phyloP scores from a whole-genome alignment of 2,797 vertebrate species.

The Parauchenoglanis punctatus region DNA sequence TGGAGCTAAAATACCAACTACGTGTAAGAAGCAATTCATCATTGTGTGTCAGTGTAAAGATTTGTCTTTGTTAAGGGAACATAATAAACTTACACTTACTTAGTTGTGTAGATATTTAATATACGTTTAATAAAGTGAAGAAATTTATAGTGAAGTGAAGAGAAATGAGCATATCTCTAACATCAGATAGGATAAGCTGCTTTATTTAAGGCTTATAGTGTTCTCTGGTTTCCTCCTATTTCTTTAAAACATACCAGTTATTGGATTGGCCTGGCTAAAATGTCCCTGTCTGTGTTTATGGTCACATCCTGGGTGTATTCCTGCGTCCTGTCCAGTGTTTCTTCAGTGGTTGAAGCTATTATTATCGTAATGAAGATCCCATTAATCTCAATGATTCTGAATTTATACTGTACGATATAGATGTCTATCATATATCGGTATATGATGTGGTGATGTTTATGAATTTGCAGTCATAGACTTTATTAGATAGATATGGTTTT shows the following conservation, averaged over 20 bases:
- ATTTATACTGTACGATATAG: neutral
- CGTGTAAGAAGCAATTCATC: neutral
- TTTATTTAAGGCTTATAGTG: neutral
- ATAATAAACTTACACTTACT: neutral
- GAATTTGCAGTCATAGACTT: neutral
- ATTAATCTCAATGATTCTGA: neutral
- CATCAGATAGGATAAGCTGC: neutral
- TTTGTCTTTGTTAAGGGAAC: neutral
- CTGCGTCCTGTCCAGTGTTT: neutral
- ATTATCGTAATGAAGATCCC: neutral
- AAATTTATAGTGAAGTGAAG: neutral
- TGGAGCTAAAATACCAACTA: neutral
- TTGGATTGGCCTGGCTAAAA: neutral
- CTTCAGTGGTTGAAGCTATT: neutral
- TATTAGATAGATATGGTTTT: too few species aligned
- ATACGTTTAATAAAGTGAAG: neutral
- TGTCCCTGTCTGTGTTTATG: neutral
- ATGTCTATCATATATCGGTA: neutral
- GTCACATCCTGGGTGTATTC: neutral
- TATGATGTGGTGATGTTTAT: neutral
- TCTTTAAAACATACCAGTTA: neutral
- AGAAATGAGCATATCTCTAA: neutral
- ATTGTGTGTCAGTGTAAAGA: neutral
- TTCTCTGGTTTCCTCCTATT: neutral
- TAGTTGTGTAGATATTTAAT: neutral